Conservation (phyloP, 2,113 vertebrate species). For the Dicentrarchus labrax region DNA sequence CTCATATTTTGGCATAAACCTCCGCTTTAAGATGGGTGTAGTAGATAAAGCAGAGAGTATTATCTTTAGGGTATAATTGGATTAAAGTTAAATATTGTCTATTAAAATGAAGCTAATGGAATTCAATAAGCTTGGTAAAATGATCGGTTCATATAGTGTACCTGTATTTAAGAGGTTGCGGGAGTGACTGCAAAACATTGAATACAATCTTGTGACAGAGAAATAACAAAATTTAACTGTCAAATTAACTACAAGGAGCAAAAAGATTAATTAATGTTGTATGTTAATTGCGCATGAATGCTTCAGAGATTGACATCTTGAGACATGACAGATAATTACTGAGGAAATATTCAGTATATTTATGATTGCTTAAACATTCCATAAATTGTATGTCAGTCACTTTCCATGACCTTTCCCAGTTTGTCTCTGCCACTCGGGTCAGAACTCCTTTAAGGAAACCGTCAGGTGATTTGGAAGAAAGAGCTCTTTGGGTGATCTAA, state of each 20-base stretch:
- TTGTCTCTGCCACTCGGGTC: neutral
- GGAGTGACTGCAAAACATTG: neutral
- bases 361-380: neutral
- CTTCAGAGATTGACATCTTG: slow-evolving; percentile 5
- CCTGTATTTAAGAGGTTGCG: neutral
- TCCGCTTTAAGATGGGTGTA: neutral
- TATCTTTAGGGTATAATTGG: neutral
- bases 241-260: neutral
- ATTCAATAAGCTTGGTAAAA: neutral
- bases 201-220: neutral
- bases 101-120: neutral
- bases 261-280: neutral
- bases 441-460: slow-evolving; percentile 15
- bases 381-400: neutral
- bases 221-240: neutral
- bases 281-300: neutral
- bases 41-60: neutral
- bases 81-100: neutral
- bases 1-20: neutral
- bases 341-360: neutral
- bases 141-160: neutral
- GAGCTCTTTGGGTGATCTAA: slow-evolving; percentile 66
- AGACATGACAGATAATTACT: slow-evolving; percentile 21
- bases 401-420: neutral
- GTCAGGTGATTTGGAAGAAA: slow-evolving; percentile 51